phyloP scores from a whole-genome alignment of 2,113 vertebrate species.

The Chlorodrepanis virens region DNA sequence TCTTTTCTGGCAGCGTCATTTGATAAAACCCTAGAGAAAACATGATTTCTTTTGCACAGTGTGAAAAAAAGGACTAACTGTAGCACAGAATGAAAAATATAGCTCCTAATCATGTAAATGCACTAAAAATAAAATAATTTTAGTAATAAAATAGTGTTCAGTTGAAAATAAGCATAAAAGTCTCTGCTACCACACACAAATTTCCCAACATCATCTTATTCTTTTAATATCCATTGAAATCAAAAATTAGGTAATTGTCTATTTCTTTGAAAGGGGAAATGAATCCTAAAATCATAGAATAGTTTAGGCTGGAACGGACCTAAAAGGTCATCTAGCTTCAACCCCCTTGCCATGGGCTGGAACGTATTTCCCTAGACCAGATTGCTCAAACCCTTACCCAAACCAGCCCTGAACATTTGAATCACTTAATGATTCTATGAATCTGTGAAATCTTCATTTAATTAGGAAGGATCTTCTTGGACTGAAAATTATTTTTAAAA shows the following conservation, averaged over 20 bases:
- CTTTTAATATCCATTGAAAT: not conserved
- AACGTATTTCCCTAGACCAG: not conserved
- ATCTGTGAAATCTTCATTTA: not conserved
- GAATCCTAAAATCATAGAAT: not conserved
- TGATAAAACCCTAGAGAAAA: not conserved
- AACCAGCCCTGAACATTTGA: not conserved
- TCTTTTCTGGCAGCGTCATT: not conserved
- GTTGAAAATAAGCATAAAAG: not conserved
- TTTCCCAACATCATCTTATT: not conserved
- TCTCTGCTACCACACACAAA: not conserved
- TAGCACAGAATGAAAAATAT: not conserved
- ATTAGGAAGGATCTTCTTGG: not conserved
- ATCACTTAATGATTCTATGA: not conserved
- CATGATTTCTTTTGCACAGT: not conserved
- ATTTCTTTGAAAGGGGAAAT: not conserved
- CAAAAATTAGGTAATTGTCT: not conserved
- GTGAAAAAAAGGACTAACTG: not conserved
- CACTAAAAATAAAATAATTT: not conserved
- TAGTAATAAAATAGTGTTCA: not conserved
- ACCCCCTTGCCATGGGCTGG: rapidly evolving
- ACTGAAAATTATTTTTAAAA: not conserved
- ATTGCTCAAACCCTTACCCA: not conserved
- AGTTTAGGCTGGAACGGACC: not conserved
- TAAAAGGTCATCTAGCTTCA: not conserved
- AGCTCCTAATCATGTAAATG: not conserved